Percentiles rank a stretch among this genome's conserved stretches.
Conservation (phyloP, 2,797 vertebrate genomes). For the Cyclura pinguis region DNA sequence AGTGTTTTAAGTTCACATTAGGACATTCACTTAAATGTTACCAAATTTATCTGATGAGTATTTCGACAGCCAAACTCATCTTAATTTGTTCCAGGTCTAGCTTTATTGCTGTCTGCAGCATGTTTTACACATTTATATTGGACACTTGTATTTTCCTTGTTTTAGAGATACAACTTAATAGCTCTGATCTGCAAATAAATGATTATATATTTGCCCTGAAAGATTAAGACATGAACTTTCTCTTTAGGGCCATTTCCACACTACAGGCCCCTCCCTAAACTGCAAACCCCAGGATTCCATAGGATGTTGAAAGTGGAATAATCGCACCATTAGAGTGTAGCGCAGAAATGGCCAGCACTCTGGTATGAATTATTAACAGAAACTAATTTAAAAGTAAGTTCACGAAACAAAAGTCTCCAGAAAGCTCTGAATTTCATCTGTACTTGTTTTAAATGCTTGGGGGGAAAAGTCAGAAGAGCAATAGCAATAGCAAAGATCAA, state of each 20-base stretch:
- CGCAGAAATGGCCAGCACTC: not conserved
- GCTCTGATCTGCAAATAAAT: not conserved
- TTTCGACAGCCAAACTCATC: not conserved
- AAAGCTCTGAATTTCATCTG: not conserved
- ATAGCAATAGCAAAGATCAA: not conserved
- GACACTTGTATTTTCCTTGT: not conserved
- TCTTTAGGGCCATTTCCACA: not conserved
- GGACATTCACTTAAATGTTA: not conserved
- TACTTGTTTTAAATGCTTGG: not conserved
- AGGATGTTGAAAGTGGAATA: too few species aligned
- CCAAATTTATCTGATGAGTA: not conserved
- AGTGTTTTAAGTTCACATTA: not conserved
- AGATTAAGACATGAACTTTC: not conserved
- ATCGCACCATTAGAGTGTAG: too few species aligned
- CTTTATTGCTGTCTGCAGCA: not conserved
- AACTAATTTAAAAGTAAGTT: not conserved
- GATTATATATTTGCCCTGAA: slow-evolving; percentile 4
- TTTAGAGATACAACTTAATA: not conserved
- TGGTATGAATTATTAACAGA: slow-evolving; percentile 2
- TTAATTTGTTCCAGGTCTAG: slow-evolving; percentile 1
- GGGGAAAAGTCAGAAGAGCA: not conserved
- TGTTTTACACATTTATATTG: not conserved
- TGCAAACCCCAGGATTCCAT: too few species aligned
- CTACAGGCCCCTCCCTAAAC: too few species aligned
- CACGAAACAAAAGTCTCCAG: not conserved